Base-by-base conservation (phyloP, 2,113 vertebrate species). In the Spea bombifrons region DNA sequence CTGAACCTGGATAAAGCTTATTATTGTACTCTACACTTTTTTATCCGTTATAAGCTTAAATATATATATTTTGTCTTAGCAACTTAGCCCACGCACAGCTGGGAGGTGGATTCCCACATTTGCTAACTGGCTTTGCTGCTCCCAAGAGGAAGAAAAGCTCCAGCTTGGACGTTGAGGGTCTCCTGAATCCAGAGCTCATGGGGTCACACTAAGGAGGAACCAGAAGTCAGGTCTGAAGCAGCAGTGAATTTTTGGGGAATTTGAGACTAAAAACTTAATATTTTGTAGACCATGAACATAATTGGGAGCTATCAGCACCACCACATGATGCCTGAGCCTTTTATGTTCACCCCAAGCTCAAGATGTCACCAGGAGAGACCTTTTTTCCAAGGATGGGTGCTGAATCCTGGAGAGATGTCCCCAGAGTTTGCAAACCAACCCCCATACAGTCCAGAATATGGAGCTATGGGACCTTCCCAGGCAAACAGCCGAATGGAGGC, bases 351-450 rank as follows among this genome's bases (percentile, higher is more conserved):
- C 12, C 91, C 94, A 78, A 84, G 89, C 7, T 85, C 88, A 7
- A 90, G 96, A 81, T 97, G 94, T 67, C 94, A 94, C 84, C 94
- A 94, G 86, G 95, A 96, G 13, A 86, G 90, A 16, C 83, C 92
- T 3, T 98, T 94, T 70, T 94, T 97, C 84, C 93, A 95, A 83
- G 92, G 94, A 84, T 97, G 96, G 96, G 91, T 97, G 84, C 88
- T 97, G 57, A 93, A 92, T 87, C 93, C 95, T 3, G 89, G 92
- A 10, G 94, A 94, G 82, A 88, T 87, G 3, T 88, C 92, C 7
- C 86, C 93, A 1, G 94, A 96, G 73, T 93, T 95, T 85, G 75
- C 92, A 46, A 82, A 91, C 44, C 93, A 93, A 71, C 87, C 92
- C 63, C 88, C 91, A 86, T 46, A 90, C 55, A 73, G 88, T 82